Evolutionary conservation across 2,888 invertebrate species (phyloP), one percentile per base, ranked within the genome.

Genomic region (Leptinotarsa tumamoca): DNA sequence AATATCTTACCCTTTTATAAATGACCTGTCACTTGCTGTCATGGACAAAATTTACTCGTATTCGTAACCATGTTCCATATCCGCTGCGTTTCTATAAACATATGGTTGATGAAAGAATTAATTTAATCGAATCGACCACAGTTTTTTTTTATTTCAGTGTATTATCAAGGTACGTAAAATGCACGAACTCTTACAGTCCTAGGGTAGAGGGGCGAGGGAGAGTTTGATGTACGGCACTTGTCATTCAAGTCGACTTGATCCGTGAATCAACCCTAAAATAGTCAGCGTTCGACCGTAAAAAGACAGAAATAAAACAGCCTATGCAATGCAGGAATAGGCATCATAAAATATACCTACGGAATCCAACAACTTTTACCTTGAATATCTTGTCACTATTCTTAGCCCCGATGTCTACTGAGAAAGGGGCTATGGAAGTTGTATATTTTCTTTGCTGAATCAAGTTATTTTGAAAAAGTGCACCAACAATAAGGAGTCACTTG

Each of bases 221-320:
- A 73, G 27, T 80, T 81, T 84, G 85, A 85, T 82, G 81, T 82
- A 85, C 83, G 82, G 78, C 79, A 51, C 76, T 79, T 84, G 85
- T 85, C 85, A 84, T 80, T 82, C 78, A 73, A 63, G 78, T 76
- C 72, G 84, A 84, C 84, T 83, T 78, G 83, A 82, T 82, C 84
- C 67, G 80, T 85, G 84, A 83, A 85, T 85, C 85, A 85, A 82
- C 84, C 85, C 83, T 81, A 84, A 85, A 85, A 83, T 84, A 84
- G 83, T 77, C 77, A 75, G 80, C 81, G 76, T 80, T 78, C 82
- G 82, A 81, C 83, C 83, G 82, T 83, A 83, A 82, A 83, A 84
- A 81, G 81, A 82, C 80, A 72, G 73, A 80, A 78, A 78, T 78
- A 80, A 79, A 78, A 77, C 76, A 73, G 77, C 73, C 68, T 72